Conservation (phyloP, 2,113 vertebrate species). For the Mormoops blainvillei region DNA sequence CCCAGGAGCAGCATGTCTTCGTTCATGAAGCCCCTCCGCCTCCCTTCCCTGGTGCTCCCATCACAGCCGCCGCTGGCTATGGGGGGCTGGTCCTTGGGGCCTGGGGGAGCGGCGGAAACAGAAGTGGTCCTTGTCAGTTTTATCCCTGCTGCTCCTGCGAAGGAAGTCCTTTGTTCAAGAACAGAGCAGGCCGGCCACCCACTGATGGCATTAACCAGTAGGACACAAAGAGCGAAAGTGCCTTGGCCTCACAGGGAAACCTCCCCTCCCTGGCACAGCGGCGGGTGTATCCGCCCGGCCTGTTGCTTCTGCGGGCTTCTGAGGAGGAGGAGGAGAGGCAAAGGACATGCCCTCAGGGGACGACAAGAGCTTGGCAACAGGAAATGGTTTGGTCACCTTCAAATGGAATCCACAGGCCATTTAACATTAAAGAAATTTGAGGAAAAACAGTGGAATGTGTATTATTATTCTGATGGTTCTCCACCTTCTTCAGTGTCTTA, state of each 20-base stretch:
- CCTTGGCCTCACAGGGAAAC: not conserved
- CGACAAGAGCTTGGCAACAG: not conserved
- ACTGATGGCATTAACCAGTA: not conserved
- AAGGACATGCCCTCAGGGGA: not conserved
- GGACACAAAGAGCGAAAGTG: not conserved
- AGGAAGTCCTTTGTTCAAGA: conserved; percentile 46
- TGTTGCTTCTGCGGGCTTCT: not conserved
- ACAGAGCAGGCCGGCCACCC: conserved; percentile 51
- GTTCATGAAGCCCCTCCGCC: not conserved
- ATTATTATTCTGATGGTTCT: not conserved
- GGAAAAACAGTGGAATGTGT: not conserved
- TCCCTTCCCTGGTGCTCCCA: not conserved
- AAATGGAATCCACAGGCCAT: not conserved
- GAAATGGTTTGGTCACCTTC: not conserved
- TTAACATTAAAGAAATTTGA: not conserved
- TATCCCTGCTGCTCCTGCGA: conserved; percentile 15
- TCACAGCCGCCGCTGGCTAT: not conserved
- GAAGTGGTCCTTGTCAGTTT: conserved; percentile 19
- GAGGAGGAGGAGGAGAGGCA: not conserved
- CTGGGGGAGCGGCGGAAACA: not conserved
- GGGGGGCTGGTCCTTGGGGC: not conserved
- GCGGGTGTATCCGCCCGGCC: not conserved
- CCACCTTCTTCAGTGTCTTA: not conserved
- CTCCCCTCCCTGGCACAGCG: not conserved
- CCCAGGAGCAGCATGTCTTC: not conserved